Evolutionary conservation across 2,888 invertebrate genomes (phyloP), one percentile per base, ranked within the genome.

Genomic region (Platerodrilus igneus): DNA sequence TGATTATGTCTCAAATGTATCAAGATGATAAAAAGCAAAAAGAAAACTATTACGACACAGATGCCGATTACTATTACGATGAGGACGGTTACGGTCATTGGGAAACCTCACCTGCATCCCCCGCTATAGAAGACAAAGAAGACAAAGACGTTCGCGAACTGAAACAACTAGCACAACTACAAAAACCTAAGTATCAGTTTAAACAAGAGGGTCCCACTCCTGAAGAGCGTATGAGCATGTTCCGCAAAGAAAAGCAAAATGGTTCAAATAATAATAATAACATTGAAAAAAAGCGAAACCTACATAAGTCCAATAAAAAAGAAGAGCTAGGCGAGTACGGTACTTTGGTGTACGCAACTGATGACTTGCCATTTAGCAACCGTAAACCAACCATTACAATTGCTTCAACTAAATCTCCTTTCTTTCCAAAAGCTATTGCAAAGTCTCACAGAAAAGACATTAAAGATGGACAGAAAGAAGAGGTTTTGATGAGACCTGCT

Each of bases 141-240:
- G 82, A 83, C 52, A 78, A 81, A 62, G 79, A 81, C 41, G 81
- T 79, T 1, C 69, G 74, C 40, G 79, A 81, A 56, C 60, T 82
- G 34, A 81, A 81, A 59, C 77, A 77, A 31, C 60, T 82, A 42
- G 75, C 77, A 1, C 72, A 76, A 52, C 72, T 73, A 18, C 54
- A 56, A 31, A 42, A 47, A 26, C 38, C 25, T 34, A 26, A 39
- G 1, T 9, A 19, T 13, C 31, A 30, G 7, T 26, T 25, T 32
- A 28, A 34, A 13, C 33, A 47, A 35, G 42, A 47, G 18, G 31
- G 41, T 18, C 45, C 41, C 2, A 47, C 48, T 2, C 33, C 45
- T 1, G 52, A 56, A 21, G 57, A 58, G 14, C 47, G 58, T 3
- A 23, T 53, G 31, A 46, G 52, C 25, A 49, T 48, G 42, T 54